Evolutionary conservation across 2,888 invertebrate species (phyloP).

Genomic region (Thymelicus lineola): DNA sequence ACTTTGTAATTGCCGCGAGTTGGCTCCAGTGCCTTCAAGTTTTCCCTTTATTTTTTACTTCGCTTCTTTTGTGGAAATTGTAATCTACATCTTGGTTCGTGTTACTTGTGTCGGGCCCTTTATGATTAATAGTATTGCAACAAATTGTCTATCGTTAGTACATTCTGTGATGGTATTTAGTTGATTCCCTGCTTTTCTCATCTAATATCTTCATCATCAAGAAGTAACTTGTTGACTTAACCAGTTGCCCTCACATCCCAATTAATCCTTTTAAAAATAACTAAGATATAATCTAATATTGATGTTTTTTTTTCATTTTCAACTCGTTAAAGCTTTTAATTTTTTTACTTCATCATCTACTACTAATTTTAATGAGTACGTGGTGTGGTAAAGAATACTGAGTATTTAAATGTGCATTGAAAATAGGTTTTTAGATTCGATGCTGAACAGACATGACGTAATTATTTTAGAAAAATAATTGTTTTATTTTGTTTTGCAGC

Average conservation of each 20-base stretch:
- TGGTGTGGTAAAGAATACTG: background rate
- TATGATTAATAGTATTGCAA: background rate
- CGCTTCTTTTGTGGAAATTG: background rate
- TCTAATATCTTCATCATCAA: too few relatives aligned
- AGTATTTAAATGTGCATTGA: background rate
- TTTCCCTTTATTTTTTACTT: background rate
- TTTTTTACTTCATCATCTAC: background rate
- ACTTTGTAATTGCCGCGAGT: slow-evolving; percentile 6
- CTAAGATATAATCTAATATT: too few relatives aligned
- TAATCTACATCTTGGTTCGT: slow-evolving; percentile 1
- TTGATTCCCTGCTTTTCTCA: too few relatives aligned
- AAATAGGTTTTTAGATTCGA: background rate
- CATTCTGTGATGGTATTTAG: too few relatives aligned
- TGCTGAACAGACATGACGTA: too few relatives aligned
- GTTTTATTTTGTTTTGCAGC: too few relatives aligned
- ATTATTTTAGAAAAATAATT: too few relatives aligned
- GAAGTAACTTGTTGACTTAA: too few relatives aligned
- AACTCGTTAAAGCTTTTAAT: background rate
- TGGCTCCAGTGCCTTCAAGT: background rate
- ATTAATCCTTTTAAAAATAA: too few relatives aligned
- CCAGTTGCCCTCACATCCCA: too few relatives aligned
- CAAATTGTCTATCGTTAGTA: too few relatives aligned
- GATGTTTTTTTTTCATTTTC: background rate
- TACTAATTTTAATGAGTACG: background rate
- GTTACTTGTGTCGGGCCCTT: background rate